Percentiles rank a stretch among this genome's conserved stretches.
phyloP scores from a whole-genome alignment of 2,113 vertebrate genomes.

The Hyla sarda region DNA sequence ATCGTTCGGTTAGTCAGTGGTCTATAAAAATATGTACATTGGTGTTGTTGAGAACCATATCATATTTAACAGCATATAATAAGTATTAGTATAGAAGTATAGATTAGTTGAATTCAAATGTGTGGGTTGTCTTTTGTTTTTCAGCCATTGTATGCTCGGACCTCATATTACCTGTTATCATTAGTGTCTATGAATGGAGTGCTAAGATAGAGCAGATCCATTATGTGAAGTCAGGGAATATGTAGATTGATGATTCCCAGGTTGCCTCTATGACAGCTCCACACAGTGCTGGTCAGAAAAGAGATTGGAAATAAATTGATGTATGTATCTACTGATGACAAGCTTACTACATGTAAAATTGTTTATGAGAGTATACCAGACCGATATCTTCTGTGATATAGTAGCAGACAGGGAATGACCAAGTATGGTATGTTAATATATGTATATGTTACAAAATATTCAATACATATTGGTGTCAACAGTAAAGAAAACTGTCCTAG shows the following conservation, averaged over 20 bases:
- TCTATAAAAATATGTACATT: no score
- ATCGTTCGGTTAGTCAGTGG: no score
- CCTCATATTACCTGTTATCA: not conserved
- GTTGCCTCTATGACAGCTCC: constrained; percentile 27
- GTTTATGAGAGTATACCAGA: constrained; percentile 18
- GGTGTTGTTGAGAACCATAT: not conserved
- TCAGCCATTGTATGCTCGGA: not conserved
- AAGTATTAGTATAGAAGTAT: not conserved
- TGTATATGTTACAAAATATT: not conserved
- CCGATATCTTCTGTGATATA: constrained; percentile 14
- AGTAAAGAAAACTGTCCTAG: no score
- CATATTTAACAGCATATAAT: not conserved
- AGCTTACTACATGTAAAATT: constrained; percentile 33
- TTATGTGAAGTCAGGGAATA: constrained; percentile 26
- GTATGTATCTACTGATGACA: constrained; percentile 46
- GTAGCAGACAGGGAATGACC: not conserved
- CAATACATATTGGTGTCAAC: no score
- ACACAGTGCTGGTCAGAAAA: constrained; percentile 1
- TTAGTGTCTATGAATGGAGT: constrained; percentile 13
- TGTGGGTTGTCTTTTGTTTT: not conserved
- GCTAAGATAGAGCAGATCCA: constrained; percentile 15
- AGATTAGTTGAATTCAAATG: not conserved
- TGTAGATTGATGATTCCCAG: constrained; percentile 44
- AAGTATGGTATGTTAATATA: not conserved
- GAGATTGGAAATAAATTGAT: constrained; percentile 45